Evolutionary conservation across 35 echinoderm and acorn worm species (phyloP).

Genomic region (Strongylocentrotus purpuratus): DNA sequence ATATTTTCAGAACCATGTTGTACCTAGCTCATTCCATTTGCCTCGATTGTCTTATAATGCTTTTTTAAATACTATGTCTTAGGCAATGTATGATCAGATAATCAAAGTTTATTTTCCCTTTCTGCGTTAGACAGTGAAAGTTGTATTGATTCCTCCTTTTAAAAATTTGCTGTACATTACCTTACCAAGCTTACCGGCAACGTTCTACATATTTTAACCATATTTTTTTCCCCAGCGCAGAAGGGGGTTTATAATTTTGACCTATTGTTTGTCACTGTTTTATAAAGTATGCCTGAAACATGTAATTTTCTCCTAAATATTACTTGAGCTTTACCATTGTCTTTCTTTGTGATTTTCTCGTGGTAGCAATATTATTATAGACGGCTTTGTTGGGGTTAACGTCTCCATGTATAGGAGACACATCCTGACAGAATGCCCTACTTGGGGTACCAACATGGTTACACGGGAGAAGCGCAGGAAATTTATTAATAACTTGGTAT

Average conservation of each 20-base stretch:
- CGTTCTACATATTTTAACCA: too few species aligned
- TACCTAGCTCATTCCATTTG: not conserved
- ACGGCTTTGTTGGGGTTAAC: not conserved
- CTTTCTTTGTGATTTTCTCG: not conserved
- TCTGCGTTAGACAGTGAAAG: not conserved
- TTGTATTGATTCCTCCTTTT: not conserved
- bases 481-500: slow-evolving; percentile 6
- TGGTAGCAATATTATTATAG: not conserved
- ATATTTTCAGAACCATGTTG: not conserved
- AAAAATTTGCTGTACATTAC: not conserved
- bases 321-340: not conserved
- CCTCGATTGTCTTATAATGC: too few species aligned
- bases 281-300: too few species aligned
- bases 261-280: too few species aligned
- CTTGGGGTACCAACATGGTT: not conserved
- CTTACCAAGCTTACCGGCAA: not conserved
- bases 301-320: not conserved
- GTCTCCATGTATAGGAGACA: not conserved
- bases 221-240: not conserved
- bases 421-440: not conserved
- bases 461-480: not conserved
- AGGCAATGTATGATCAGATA: too few species aligned
- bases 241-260: not conserved
- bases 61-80: too few species aligned
- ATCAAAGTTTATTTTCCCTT: too few species aligned